Percentiles rank a stretch among this genome's conserved stretches.
phyloP scores from a whole-genome alignment of 1,140 invertebrate genomes.

The Arion vulgaris region DNA sequence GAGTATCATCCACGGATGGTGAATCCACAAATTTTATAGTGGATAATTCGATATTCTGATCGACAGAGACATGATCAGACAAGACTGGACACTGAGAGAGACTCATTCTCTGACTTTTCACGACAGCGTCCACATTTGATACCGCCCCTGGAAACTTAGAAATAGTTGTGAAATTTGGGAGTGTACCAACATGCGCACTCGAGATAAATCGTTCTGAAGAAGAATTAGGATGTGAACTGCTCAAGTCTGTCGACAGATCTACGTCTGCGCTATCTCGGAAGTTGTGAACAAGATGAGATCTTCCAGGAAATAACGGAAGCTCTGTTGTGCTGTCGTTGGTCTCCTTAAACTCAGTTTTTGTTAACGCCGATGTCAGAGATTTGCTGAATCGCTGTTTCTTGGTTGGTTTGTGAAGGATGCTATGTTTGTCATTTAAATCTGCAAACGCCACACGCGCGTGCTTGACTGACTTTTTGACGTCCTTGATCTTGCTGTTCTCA shows the following conservation, averaged over 20 bases:
- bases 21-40: conserved; percentile 31
- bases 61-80: neutral
- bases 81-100: neutral
- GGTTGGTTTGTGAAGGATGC: neutral
- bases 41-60: conserved; percentile 24
- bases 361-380: neutral
- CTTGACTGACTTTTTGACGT: neutral
- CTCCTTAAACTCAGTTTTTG: neutral
- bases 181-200: neutral
- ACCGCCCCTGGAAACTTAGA: neutral
- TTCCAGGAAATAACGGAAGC: neutral
- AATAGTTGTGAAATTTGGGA: neutral
- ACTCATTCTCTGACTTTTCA: neutral
- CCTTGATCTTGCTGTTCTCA: neutral
- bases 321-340: neutral
- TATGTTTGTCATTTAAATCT: neutral
- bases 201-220: neutral
- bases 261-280: neutral
- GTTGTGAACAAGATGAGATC: neutral
- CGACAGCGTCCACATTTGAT: neutral
- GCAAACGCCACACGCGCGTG: neutral
- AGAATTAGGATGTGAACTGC: neutral
- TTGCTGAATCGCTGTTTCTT: neutral
- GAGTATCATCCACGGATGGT: conserved; percentile 17
- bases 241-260: neutral